These are phyloP conservation scores for Varecia variegata DNA, from an alignment of 2,797 vertebrate genomes.

Conservation along the genomic window DNA sequence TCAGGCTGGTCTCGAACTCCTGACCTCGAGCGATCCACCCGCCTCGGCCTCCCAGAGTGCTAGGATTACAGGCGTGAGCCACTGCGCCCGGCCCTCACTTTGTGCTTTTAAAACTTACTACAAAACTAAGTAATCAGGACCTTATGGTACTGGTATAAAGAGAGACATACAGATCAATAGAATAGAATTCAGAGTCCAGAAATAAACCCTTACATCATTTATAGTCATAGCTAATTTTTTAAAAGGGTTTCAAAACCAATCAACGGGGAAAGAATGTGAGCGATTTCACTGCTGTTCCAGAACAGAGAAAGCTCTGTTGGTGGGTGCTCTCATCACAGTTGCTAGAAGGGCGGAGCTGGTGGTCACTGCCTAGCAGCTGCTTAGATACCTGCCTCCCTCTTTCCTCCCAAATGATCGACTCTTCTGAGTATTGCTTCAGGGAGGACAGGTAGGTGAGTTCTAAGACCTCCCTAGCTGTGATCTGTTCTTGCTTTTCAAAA, in stretches of 20 bases:
- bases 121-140: neutral
- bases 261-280: neutral
- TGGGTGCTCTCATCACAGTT: fast-evolving
- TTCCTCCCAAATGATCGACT: neutral
- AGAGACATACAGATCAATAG: neutral
- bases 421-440: neutral
- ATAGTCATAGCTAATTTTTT: neutral
- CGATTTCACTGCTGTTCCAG: fast-evolving
- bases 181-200: neutral
- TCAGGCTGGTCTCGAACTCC: too few species aligned
- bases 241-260: neutral
- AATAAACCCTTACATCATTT: neutral
- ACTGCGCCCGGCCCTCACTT: too few species aligned
- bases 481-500: neutral
- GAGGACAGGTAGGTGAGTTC: neutral
- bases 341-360: neutral
- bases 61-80: too few species aligned
- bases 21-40: too few species aligned
- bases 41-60: too few species aligned
- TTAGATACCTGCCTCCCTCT: too few species aligned
- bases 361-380: neutral
- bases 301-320: neutral
- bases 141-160: neutral
- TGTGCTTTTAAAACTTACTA: too few species aligned
- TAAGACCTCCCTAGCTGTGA: neutral